These are phyloP conservation scores for Neogale vison DNA, from an alignment of 2,113 vertebrate species.

Conservation along the genomic window DNA sequence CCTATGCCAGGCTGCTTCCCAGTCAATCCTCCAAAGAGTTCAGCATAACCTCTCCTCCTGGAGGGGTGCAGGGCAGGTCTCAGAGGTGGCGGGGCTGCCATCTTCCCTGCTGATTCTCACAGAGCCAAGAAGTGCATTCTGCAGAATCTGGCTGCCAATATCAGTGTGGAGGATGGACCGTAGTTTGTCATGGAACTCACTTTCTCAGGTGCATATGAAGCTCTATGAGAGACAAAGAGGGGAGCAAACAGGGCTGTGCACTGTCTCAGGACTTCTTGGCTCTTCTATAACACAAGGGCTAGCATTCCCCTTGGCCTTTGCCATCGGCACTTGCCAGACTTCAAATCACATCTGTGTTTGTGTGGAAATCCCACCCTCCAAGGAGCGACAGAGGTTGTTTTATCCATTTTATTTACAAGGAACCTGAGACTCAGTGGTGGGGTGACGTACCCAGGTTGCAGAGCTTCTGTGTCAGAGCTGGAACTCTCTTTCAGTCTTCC, in stretches of 20 bases:
- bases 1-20: background rate
- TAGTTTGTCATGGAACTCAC: background rate
- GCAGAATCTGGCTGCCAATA: background rate
- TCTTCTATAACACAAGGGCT: background rate
- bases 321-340: background rate
- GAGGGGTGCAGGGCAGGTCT: background rate
- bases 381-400: background rate
- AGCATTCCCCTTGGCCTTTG: background rate
- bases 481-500: background rate
- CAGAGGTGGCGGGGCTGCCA: background rate
- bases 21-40: background rate
- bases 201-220: background rate
- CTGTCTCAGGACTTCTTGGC: background rate
- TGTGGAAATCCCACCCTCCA: background rate
- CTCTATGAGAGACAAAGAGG: background rate
- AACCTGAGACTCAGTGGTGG: background rate
- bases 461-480: background rate
- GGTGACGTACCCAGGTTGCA: background rate
- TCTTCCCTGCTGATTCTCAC: background rate
- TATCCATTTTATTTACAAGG: background rate
- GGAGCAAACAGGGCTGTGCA: background rate
- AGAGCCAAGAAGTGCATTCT: background rate
- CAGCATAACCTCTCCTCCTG: background rate
- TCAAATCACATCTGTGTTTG: background rate
- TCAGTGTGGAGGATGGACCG: background rate